Evolutionary conservation across 2,888 invertebrate species (phyloP).

Genomic region (Agonum fuliginosum): DNA sequence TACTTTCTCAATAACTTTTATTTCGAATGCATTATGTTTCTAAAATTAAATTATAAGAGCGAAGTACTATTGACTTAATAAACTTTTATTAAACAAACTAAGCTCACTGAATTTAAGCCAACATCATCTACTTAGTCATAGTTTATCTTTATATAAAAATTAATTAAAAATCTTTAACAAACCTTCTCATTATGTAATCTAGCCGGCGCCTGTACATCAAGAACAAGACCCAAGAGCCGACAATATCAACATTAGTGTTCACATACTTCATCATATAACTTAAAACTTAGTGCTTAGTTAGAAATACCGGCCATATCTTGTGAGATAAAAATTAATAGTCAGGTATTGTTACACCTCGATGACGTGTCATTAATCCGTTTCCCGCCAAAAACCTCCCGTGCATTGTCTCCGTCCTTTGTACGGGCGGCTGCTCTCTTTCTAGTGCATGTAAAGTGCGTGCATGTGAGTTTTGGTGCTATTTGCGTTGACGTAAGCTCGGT

Average conservation of each 20-base stretch:
- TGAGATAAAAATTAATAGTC: constrained; percentile 31
- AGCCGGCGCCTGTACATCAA: background rate
- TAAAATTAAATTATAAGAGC: no score
- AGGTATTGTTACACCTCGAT: constrained; percentile 32
- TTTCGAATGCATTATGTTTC: no score
- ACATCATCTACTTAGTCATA: no score
- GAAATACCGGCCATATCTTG: constrained; percentile 1
- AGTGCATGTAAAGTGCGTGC: background rate
- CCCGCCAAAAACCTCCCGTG: constrained; percentile 45
- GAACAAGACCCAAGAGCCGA: no score
- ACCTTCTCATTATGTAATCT: no score
- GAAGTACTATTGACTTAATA: no score
- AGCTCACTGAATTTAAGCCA: no score
- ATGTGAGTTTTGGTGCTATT: constrained; percentile 9
- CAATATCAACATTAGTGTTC: background rate
- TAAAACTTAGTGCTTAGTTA: background rate
- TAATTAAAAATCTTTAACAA: background rate
- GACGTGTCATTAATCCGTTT: constrained; percentile 39
- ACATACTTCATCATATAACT: background rate
- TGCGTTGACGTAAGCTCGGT: constrained; percentile 32
- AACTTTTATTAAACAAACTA: no score
- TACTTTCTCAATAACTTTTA: no score
- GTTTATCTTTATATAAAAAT: no score
- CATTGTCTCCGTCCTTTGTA: background rate
- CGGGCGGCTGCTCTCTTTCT: constrained; percentile 1